Conservation (phyloP, 2,113 vertebrate genomes). For the Callocephalon fimbriatum region DNA sequence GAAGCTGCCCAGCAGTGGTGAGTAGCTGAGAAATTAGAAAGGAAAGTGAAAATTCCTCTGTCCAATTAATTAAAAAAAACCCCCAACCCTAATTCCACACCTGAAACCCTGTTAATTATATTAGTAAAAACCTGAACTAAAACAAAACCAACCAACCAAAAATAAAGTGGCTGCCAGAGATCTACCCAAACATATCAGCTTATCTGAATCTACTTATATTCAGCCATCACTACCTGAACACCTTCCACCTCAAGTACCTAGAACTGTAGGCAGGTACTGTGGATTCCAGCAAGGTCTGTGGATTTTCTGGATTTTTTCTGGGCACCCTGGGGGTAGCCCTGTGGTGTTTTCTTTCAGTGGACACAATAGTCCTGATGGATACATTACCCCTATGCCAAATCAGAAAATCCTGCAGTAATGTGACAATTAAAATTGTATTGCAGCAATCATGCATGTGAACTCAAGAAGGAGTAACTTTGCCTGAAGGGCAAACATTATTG, state of each 20-base stretch:
- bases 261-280: neutral
- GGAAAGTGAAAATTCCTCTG: neutral
- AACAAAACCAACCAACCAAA: neutral
- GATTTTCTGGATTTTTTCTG: neutral
- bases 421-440: neutral
- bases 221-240: neutral
- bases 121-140: neutral
- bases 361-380: neutral
- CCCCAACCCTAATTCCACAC: accelerated
- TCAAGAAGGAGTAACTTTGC: neutral
- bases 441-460: neutral
- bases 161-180: neutral
- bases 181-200: neutral
- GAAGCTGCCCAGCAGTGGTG: neutral
- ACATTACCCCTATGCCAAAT: neutral
- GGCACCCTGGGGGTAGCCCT: neutral
- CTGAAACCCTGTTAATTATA: neutral
- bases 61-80: neutral
- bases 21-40: neutral
- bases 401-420: neutral
- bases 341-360: neutral
- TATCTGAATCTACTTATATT: neutral
- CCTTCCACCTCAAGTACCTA: neutral
- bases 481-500: neutral
- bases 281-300: neutral